A percentile compares a stretch with the other conserved stretches of the same genome.
These are phyloP conservation scores for Dinothrombium tinctorium DNA, from an alignment of 1,140 invertebrate genomes.

Conservation along the genomic window DNA sequence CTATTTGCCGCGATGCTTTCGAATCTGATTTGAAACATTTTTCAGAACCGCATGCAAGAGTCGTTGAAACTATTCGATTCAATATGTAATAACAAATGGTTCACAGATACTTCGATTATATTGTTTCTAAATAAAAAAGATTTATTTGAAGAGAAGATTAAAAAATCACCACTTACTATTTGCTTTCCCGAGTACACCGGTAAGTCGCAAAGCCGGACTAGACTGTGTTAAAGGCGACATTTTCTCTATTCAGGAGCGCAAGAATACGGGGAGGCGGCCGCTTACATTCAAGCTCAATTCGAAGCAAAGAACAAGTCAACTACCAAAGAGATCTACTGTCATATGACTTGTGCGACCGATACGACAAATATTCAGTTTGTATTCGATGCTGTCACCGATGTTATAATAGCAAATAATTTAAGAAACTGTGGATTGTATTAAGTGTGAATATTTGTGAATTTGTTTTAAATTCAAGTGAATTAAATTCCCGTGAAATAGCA, in stretches of 20 bases:
- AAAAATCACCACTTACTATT: conserved; percentile 67
- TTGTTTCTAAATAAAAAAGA: conserved; percentile 92
- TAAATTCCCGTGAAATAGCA: too few species aligned
- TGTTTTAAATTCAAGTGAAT: too few species aligned
- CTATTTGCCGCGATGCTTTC: too few species aligned
- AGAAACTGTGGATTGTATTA: conserved; percentile 93
- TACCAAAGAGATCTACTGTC: conserved; percentile 98
- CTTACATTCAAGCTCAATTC: conserved; percentile 97
- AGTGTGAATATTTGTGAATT: conserved; percentile 4
- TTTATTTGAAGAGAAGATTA: conserved; percentile 79
- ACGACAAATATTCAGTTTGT: conserved; percentile 99
- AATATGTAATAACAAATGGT: conserved; percentile 96
- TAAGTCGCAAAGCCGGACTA: conserved; percentile 20
- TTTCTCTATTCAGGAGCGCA: conserved; percentile 45
- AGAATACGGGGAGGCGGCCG: conserved; percentile 91
- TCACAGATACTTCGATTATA: conserved; percentile 90
- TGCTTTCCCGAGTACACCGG: conserved; percentile 83
- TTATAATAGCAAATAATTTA: conserved; percentile 98
- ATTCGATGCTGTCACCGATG: conserved; percentile 98
- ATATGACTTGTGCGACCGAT: conserved; percentile 99
- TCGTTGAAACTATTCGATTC: conserved; percentile 85
- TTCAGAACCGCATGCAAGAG: conserved; percentile 54
- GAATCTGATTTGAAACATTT: too few species aligned
- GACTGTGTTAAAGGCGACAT: neutral
- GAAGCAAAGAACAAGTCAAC: conserved; percentile 99